A percentile compares a stretch with the other conserved stretches of the same genome.
Conservation (phyloP, 2,113 vertebrate genomes). For the Peucedramus taeniatus region DNA sequence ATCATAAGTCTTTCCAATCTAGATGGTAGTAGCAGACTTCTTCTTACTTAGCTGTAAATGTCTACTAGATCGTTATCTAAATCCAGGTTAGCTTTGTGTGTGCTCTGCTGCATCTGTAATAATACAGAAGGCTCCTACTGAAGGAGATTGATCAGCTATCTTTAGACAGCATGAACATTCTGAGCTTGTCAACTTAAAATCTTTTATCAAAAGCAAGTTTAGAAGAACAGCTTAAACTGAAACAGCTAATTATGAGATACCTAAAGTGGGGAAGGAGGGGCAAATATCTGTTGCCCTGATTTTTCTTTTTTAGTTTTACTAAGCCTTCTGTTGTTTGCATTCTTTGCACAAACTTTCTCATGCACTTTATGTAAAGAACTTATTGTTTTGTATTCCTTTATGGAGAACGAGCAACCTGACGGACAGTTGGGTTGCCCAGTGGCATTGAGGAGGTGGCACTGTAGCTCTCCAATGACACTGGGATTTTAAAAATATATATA, state of each 20-base stretch:
- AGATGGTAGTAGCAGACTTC: background rate
- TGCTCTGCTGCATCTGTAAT: background rate
- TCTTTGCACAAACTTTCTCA: no score
- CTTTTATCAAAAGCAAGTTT: background rate
- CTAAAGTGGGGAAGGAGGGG: background rate
- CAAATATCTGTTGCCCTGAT: no score
- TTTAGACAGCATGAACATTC: background rate
- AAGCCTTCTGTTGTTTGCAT: no score
- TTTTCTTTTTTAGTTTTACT: no score
- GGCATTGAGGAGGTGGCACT: no score
- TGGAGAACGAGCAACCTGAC: no score
- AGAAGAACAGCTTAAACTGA: background rate
- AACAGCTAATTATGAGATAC: background rate
- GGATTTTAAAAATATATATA: no score
- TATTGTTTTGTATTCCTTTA: no score
- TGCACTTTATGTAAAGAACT: no score
- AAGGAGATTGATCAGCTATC: background rate
- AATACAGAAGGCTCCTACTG: background rate
- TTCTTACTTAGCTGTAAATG: background rate
- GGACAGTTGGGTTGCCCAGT: no score
- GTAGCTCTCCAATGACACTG: no score
- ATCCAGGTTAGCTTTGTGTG: background rate
- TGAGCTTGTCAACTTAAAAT: background rate
- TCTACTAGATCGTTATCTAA: background rate
- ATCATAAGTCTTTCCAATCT: background rate